Base-by-base conservation (phyloP, 2,797 vertebrate genomes). In the Rhinella marina region DNA sequence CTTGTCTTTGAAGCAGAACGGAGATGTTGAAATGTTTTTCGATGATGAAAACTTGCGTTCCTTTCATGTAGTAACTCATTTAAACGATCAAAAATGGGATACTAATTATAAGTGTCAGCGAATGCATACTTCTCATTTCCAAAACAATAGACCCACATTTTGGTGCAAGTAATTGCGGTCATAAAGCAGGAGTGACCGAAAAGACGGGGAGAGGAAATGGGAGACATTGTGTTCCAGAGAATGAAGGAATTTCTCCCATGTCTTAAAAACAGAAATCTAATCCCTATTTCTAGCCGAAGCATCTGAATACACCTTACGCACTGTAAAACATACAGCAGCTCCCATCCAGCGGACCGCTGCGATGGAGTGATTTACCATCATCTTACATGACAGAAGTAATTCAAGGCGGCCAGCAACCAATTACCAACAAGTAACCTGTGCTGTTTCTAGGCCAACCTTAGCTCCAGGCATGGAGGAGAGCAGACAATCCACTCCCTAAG, bases 331-430 rank as follows among this genome's bases (percentile, higher is more conserved):
- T 82, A 25, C 62, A 52, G 32, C 61, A n/a, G 16, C 17, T 82
- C 17, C 80, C 41, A 64, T 82, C 19, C 13, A 21, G 41, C 52
- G 80, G 23, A 48, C 41, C 25, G 17, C 29, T 52, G 41, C 17
- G 66, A 27, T 41, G 19, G 80, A 82, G 80, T 66, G 80, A 82
- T 82, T 82, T 66, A 82, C 80, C 80, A 82, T 82, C 80, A 82
- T 82, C 80, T 66, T 82, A 82, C 61, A 82, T 82, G 80, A 82
- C 61, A 82, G 80, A 82, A 82, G 61, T 66, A 66, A 52, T 82
- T 82, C 61, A 82, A 52, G 41, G 80, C 8, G 48, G 41, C 80
- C 80, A 66, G 61, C 80, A 66, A 66, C 80, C 80, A 82, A 82
- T 82, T 82, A 62, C 80, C 61, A 66, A 32, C 61, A 66, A 82